phyloP scores from a whole-genome alignment of 2,113 vertebrate genomes.

The Rhea americana region DNA sequence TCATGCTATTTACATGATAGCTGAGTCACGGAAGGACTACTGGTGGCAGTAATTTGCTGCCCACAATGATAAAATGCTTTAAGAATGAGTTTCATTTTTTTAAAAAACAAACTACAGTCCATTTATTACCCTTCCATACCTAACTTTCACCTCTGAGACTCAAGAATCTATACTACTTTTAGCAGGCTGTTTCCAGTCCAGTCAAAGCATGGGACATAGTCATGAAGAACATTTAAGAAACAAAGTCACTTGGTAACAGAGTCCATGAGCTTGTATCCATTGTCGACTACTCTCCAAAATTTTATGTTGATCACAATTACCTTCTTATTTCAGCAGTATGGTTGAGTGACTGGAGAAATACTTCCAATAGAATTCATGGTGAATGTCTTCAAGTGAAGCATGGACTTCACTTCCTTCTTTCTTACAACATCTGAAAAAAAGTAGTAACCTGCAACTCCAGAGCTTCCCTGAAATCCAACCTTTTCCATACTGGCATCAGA shows the following conservation, averaged over 20 bases:
- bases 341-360: background rate
- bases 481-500: background rate
- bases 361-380: too few species aligned
- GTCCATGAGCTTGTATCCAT: background rate
- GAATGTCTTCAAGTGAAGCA: background rate
- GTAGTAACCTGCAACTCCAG: background rate
- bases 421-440: accelerated
- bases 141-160: background rate
- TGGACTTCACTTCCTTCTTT: background rate
- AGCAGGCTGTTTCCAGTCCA: background rate
- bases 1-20: background rate
- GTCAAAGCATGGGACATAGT: background rate
- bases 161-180: background rate
- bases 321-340: background rate
- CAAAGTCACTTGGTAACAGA: background rate
- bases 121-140: background rate
- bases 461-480: background rate
- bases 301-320: background rate
- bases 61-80: background rate
- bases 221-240: background rate
- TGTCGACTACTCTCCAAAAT: background rate
- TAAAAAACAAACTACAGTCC: background rate
- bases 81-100: background rate
- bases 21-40: background rate
- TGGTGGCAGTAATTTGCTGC: background rate